Evolutionary conservation across 2,113 vertebrate species (phyloP).

Genomic region (Sinocyclocheilus maitianheensis): DNA sequence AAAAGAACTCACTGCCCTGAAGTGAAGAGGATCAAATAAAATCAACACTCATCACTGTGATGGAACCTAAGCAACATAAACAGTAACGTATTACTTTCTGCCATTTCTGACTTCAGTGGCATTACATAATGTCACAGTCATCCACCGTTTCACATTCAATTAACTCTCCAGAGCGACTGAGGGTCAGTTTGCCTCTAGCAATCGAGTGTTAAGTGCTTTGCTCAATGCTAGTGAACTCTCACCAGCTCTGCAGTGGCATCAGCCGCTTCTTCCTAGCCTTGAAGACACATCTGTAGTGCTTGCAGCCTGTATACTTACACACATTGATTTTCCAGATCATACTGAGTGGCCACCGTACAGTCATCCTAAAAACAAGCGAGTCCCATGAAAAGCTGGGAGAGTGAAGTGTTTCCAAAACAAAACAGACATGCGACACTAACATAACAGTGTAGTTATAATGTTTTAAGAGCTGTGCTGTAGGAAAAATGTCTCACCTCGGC

Average conservation of each 20-base stretch:
- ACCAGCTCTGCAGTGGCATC: neutral
- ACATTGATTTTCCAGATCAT: neutral
- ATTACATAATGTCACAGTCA: conserved; percentile 31
- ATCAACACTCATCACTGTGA: conserved; percentile 34
- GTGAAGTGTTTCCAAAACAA: conserved; percentile 43
- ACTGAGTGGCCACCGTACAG: neutral
- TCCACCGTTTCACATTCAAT: conserved; percentile 28
- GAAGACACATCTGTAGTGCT: neutral
- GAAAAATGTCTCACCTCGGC: conserved; percentile 52
- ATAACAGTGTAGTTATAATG: conserved; percentile 47
- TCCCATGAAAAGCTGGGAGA: conserved; percentile 19
- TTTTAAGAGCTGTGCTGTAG: conserved; percentile 51
- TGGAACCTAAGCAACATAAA: conserved; percentile 16
- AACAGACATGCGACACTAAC: conserved; percentile 51
- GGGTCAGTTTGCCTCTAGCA: conserved; percentile 8
- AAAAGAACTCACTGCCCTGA: conserved; percentile 22
- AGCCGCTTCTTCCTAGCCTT: neutral
- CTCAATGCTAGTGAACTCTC: conserved; percentile 6
- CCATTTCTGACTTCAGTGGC: conserved; percentile 16
- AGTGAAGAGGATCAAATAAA: conserved; percentile 46
- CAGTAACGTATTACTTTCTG: conserved; percentile 15
- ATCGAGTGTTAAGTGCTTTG: conserved; percentile 5
- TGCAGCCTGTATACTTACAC: neutral
- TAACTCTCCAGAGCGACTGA: conserved; percentile 23
- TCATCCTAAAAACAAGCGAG: neutral